These are phyloP conservation scores for Oxyteleia sp. DNA, from an alignment of 2,888 invertebrate genomes.

Conservation along the genomic window DNA sequence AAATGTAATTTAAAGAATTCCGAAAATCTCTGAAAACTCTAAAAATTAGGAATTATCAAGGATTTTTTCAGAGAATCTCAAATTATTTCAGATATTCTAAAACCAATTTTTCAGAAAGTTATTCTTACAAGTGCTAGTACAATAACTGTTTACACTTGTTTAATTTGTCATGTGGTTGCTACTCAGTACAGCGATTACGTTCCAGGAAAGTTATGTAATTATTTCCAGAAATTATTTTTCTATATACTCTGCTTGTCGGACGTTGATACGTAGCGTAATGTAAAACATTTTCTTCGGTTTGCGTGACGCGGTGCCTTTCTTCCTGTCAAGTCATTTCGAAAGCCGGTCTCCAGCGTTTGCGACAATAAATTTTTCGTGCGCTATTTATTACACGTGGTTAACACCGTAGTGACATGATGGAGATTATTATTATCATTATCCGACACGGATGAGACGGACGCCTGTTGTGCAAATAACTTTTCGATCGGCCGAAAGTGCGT, in stretches of 20 bases:
- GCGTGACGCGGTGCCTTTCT: conserved; percentile 46
- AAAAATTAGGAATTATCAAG: too few species aligned
- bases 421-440: conserved; percentile 30
- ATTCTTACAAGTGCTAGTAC: too few species aligned
- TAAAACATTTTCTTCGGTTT: conserved; percentile 41
- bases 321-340: conserved; percentile 47
- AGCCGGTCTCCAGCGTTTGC: neutral
- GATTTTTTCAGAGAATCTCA: too few species aligned
- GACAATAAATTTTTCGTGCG: conserved; percentile 17
- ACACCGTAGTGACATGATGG: neutral
- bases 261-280: conserved; percentile 36
- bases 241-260: conserved; percentile 36
- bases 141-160: too few species aligned
- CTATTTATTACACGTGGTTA: conserved; percentile 31
- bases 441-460: conserved; percentile 17
- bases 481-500: conserved; percentile 18
- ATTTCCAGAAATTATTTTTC: too few species aligned
- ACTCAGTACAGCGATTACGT: too few species aligned
- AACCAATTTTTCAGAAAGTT: too few species aligned
- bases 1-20: too few species aligned
- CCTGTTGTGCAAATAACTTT: conserved; percentile 23
- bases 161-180: too few species aligned
- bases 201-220: too few species aligned
- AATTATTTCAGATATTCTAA: too few species aligned
- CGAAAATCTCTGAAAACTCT: too few species aligned